These are phyloP conservation scores for Silurus lanzhouensis DNA, from an alignment of 2,797 vertebrate genomes.

Conservation along the genomic window DNA sequence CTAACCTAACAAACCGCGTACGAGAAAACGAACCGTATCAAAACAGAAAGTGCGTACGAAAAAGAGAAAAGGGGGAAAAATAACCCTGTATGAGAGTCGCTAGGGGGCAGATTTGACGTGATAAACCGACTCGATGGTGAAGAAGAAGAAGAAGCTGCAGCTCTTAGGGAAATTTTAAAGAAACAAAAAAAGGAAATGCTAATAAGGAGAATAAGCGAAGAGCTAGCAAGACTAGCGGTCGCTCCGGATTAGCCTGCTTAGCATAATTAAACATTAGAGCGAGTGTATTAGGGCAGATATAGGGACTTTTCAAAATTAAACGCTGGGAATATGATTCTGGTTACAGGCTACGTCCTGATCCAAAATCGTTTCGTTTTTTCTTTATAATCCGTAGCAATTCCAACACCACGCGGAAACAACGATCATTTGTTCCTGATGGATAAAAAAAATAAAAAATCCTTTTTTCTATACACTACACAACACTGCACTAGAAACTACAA, in stretches of 20 bases:
- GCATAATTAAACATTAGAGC: neutral
- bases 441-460: no score
- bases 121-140: neutral
- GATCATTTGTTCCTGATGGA: slow-evolving; percentile 27
- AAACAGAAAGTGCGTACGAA: neutral
- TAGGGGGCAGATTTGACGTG: neutral
- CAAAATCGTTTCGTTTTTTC: neutral
- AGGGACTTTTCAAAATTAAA: no score
- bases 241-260: neutral
- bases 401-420: slow-evolving; percentile 9
- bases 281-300: neutral
- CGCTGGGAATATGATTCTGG: neutral
- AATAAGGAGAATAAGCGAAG: neutral
- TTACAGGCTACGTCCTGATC: neutral
- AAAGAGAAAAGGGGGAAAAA: neutral
- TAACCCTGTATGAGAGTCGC: neutral
- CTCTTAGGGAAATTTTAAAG: neutral
- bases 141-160: neutral
- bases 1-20: neutral
- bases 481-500: neutral
- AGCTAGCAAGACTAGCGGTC: neutral
- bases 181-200: neutral
- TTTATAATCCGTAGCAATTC: neutral
- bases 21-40: slow-evolving; percentile 24
- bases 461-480: no score